Conservation (phyloP, 1,140 invertebrate species). For the Probaryconus sp. region DNA sequence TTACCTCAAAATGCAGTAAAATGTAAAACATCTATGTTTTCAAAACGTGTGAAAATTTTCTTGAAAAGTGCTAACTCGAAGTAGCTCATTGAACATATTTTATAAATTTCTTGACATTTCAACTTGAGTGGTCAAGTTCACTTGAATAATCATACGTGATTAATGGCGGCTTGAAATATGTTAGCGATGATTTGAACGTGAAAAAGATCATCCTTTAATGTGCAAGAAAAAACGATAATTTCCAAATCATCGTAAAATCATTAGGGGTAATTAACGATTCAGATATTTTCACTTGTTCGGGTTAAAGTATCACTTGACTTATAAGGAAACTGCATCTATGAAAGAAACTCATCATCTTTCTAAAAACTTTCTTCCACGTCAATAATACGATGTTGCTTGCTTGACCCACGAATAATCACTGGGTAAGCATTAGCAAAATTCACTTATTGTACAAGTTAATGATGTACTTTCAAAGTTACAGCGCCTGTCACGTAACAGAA, state of each 20-base stretch:
- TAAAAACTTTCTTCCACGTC: constrained; percentile 53
- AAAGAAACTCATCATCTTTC: constrained; percentile 54
- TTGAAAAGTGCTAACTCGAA: too few relatives aligned
- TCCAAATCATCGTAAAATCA: too few relatives aligned
- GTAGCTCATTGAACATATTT: too few relatives aligned
- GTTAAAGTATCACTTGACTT: constrained; percentile 38
- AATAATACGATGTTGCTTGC: constrained; percentile 36
- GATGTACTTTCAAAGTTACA: constrained; percentile 39
- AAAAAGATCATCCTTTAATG: too few relatives aligned
- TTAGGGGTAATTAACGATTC: constrained; percentile 45
- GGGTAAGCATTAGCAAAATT: constrained; percentile 53
- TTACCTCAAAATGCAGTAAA: too few relatives aligned
- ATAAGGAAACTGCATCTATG: constrained; percentile 10
- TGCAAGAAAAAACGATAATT: constrained; percentile 6
- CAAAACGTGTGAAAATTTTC: too few relatives aligned
- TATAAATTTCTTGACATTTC: too few relatives aligned
- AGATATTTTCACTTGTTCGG: constrained; percentile 55
- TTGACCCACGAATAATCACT: constrained; percentile 52
- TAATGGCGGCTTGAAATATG: too few relatives aligned
- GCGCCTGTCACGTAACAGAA: constrained; percentile 44
- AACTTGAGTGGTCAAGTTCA: too few relatives aligned
- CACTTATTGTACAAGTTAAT: constrained; percentile 41
- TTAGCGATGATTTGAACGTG: too few relatives aligned
- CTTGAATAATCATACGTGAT: too few relatives aligned
- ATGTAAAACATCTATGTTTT: too few relatives aligned